A percentile compares a stretch with the other conserved stretches of the same genome.
These are phyloP conservation scores for Eupithecia insigniata DNA, from an alignment of 2,888 invertebrate genomes.

Conservation along the genomic window DNA sequence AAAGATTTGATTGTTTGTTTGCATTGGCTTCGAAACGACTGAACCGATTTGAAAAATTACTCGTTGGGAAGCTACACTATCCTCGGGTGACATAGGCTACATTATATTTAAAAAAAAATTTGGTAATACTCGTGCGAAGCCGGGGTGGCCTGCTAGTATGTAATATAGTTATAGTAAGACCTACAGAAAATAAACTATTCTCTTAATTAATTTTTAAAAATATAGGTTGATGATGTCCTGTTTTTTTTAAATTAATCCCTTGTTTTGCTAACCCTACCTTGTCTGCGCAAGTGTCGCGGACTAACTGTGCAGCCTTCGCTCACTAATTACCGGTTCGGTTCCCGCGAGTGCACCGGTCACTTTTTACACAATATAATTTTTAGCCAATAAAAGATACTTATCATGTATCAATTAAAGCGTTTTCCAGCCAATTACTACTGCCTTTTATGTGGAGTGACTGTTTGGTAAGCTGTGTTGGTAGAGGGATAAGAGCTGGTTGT, in stretches of 20 bases:
- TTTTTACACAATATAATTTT: constrained; percentile 69
- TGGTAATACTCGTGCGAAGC: no score
- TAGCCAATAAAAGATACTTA: constrained; percentile 70
- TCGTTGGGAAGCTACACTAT: no score
- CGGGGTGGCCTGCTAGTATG: no score
- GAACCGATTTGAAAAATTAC: no score
- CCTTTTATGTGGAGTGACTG: constrained; percentile 45
- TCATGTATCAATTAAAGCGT: constrained; percentile 65
- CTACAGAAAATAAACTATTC: no score
- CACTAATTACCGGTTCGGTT: constrained; percentile 74
- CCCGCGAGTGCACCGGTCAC: constrained; percentile 58
- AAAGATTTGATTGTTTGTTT: no score
- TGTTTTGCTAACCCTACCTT: constrained; percentile 49
- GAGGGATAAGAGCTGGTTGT: constrained; percentile 4
- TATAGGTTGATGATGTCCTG: not conserved
- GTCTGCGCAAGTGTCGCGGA: constrained; percentile 61
- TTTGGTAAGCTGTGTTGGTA: constrained; percentile 10
- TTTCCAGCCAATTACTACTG: constrained; percentile 60
- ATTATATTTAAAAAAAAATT: no score
- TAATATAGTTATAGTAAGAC: no score
- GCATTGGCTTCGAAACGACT: no score
- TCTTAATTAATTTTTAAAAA: no score
- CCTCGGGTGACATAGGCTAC: no score
- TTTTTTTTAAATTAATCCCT: not conserved
- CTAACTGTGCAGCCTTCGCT: constrained; percentile 61